Conservation (phyloP, 2,797 vertebrate genomes). For the Platalea minor region DNA sequence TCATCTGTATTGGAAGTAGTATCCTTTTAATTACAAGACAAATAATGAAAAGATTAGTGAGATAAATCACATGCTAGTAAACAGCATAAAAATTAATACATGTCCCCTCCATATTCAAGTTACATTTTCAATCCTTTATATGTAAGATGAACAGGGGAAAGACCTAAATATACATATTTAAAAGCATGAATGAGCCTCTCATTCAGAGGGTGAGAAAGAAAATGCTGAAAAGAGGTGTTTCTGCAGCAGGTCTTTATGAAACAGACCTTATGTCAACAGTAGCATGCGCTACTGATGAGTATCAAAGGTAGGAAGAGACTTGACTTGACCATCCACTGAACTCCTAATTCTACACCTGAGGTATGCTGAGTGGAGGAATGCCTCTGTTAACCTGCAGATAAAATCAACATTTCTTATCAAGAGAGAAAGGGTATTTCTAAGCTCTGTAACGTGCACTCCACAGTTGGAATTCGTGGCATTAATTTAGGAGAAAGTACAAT, state of each 20-base stretch:
- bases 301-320: not conserved
- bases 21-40: not conserved
- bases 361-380: not conserved
- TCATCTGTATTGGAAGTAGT: not conserved
- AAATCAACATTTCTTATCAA: not conserved
- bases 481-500: not conserved
- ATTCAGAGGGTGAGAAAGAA: not conserved
- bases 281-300: not conserved
- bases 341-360: not conserved
- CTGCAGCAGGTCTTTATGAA: not conserved
- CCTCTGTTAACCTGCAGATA: not conserved
- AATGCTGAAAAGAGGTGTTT: not conserved
- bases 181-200: not conserved
- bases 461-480: not conserved
- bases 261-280: not conserved
- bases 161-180: not conserved
- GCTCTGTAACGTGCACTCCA: fast-evolving
- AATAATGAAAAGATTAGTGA: not conserved
- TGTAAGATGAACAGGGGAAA: not conserved
- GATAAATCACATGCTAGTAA: not conserved
- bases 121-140: not conserved
- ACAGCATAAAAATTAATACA: not conserved
- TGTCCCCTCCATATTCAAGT: not conserved
- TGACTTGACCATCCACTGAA: not conserved
- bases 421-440: not conserved